Evolutionary conservation across 2,888 invertebrate species (phyloP), one percentile per base, ranked within the genome.

Genomic region (Papilio demoleus): DNA sequence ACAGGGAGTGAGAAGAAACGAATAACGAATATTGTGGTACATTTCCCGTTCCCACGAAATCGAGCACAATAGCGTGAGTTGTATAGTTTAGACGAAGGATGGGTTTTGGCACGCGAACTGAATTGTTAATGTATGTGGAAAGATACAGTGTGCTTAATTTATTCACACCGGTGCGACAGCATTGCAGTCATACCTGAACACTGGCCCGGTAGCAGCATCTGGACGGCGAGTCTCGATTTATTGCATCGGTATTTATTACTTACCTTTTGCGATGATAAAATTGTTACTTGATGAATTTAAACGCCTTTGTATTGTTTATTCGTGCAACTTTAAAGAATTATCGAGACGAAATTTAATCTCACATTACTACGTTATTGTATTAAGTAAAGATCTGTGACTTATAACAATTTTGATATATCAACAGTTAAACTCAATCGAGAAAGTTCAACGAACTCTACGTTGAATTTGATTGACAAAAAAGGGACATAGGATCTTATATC

Each of bases 11-110:
- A 47, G 50, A 47, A 47, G 19, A 42, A 11, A 22, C 36, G 34
- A 69, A 65, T 68, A 70, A 47, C 67, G 58, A 68, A 70, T 67
- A 53, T 47, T 66, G 69, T 12, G 34, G 84, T 85, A 81, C 71
- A 75, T 73, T 71, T 73, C 72, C 72, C 75, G 83, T 88, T 88
- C 88, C 85, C 88, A 88, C 88, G 88, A 85, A 85, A 81, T 77
- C 78, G 80, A 75, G 17, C 60, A 53, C 68, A 63, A 70, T 65
- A 59, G 67, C 74, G 74, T 80, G 82, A 79, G 79, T 79, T 77
- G 81, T 81, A 81, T 81, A 79, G 76, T 71, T 70, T 70, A 64
- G 61, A 34, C 61, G 69, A 65, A 65, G 69, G 67, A 75, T 73
- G 75, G 71, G 72, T 69, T 72, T 70, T 70, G 71, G 72, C 76